Evolutionary conservation across 2,888 invertebrate genomes (phyloP).

Genomic region (Lasius platythorax): DNA sequence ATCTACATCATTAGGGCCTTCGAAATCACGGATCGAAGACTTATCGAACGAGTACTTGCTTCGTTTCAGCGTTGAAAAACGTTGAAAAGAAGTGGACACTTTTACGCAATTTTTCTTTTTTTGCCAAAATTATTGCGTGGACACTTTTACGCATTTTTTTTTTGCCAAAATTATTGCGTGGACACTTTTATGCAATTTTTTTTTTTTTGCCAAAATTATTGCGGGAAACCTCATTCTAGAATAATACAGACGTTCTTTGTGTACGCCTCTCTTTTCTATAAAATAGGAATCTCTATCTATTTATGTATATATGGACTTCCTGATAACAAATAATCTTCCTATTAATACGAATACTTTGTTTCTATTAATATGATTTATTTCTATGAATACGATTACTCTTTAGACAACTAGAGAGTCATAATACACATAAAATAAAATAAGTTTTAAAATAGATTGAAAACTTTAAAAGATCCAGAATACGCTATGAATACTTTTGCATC

Average conservation of each 20-base stretch:
- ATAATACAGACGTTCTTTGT: background rate
- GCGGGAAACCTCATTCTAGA: background rate
- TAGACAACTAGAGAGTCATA: no score
- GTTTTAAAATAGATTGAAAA: background rate
- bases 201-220: background rate
- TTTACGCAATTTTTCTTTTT: background rate
- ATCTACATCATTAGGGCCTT: background rate
- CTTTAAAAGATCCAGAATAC: background rate
- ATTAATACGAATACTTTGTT: background rate
- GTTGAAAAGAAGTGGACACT: background rate
- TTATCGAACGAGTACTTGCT: background rate
- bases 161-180: background rate
- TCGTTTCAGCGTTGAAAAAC: background rate
- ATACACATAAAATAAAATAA: background rate
- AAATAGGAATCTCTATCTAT: background rate
- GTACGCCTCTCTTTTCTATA: background rate
- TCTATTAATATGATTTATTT: no score
- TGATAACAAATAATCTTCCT: background rate
- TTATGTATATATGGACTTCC: background rate
- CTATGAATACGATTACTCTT: no score
- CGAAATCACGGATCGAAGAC: background rate
- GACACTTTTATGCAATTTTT: background rate
- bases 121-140: background rate
- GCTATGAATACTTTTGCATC: background rate
- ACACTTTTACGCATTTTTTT: background rate